Base-by-base conservation (phyloP, 2,888 invertebrate species). In the Hoplodrina ambigua region DNA sequence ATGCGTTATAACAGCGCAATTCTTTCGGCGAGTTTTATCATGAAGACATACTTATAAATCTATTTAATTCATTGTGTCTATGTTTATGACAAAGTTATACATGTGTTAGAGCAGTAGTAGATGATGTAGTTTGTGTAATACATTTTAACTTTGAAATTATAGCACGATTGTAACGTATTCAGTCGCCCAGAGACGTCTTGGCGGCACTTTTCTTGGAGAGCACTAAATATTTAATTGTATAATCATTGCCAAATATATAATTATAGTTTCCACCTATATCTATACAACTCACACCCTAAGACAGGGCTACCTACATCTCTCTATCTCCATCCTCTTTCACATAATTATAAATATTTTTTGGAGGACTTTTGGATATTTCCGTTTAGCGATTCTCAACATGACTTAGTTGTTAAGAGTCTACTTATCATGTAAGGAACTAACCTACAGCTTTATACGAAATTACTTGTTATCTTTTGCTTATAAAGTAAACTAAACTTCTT, bases 331-430 rank as follows among this genome's bases (percentile, higher is more conserved):
- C 83, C 84, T 89, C 89, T 86, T 86, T 88, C 87, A 89, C 86
- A 86, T 89, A 90, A 89, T 90, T 89, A 89, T 88, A 87, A 83
- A 89, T 91, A 90, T 93, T 91, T 93, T 94, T 94, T 94, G 91
- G 93, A 94, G 85, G 89, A 91, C 88, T 94, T 93, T 93, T 93
- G 93, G 93, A 93, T 93, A 93, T 91, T 91, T 93, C 93, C 93
- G 89, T 92, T 84, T 91, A 93, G 91, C 88, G 85, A 91, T 88
- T 90, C 87, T 91, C 91, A 90, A 89, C 84, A 83, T 90, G 88
- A 88, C 81, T 86, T 92, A 89, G 85, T 86, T 85, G 75, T 85
- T 91, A 92, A 91, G 89, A 86, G 86, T 87, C 83, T 89, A 89
- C 80, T 86, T 86, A 88, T 86, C 81, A 82, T 87, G 72, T 89